A percentile compares a stretch with the other conserved stretches of the same genome.
Evolutionary conservation across 2,888 invertebrate genomes (phyloP).

Genomic region (Onchidella celtica): DNA sequence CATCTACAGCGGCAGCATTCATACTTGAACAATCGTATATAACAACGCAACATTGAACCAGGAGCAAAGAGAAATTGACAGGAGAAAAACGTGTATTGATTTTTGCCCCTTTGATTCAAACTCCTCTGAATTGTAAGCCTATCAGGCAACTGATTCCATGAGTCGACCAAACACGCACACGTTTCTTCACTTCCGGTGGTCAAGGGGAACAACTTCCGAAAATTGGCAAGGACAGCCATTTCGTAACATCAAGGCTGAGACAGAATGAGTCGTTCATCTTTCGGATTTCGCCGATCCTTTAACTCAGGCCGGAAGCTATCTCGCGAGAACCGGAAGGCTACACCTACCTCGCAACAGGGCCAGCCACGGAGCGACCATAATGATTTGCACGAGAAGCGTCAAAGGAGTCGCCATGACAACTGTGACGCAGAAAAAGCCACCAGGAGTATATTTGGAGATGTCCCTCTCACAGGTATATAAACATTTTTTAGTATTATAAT

Average conservation of each 20-base stretch:
- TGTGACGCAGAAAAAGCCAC: conserved; percentile 54
- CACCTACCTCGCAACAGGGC: neutral
- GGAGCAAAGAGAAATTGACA: too few species aligned
- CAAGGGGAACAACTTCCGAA: neutral
- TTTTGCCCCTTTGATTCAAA: neutral
- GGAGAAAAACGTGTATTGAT: neutral
- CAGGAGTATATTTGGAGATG: conserved; percentile 62
- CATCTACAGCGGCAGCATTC: too few species aligned
- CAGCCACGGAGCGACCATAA: conserved; percentile 23
- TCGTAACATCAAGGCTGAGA: neutral
- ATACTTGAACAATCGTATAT: too few species aligned
- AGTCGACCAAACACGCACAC: neutral
- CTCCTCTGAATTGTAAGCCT: neutral
- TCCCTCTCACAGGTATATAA: conserved; percentile 56
- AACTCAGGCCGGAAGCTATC: conserved; percentile 50
- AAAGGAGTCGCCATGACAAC: conserved; percentile 54
- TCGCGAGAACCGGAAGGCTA: conserved; percentile 49
- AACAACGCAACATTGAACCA: too few species aligned
- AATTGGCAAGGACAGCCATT: neutral
- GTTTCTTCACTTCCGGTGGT: neutral
- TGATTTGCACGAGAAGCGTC: conserved; percentile 51
- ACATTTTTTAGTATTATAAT: too few species aligned
- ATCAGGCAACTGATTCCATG: neutral
- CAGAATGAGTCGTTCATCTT: conserved; percentile 52
- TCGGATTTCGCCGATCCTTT: conserved; percentile 49